Conservation (phyloP, 1,140 invertebrate species). For the Eupeodes corollae region DNA sequence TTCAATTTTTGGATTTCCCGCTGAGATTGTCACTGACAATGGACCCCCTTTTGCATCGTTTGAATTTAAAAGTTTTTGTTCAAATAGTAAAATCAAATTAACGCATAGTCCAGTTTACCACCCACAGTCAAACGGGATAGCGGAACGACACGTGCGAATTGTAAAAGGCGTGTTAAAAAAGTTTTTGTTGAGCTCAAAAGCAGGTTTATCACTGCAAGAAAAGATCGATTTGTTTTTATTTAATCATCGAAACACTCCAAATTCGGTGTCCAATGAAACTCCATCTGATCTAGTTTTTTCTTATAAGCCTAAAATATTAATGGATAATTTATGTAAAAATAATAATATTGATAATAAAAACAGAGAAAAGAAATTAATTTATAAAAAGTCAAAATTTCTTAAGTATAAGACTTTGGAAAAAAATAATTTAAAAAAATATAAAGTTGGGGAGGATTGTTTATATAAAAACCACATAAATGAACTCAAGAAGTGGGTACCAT, state of each 20-base stretch:
- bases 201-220: conserved; percentile 2
- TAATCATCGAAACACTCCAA: conserved; percentile 9
- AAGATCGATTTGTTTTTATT: conserved; percentile 12
- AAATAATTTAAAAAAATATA: too few relatives aligned
- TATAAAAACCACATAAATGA: too few relatives aligned
- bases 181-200: not conserved
- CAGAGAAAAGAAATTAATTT: too few relatives aligned
- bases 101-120: conserved; percentile 13
- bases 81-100: conserved; percentile 14
- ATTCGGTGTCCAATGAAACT: not conserved
- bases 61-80: conserved; percentile 17
- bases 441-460: too few relatives aligned
- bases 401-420: too few relatives aligned
- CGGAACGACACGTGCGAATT: conserved; percentile 13
- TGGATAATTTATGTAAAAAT: too few relatives aligned
- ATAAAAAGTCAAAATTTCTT: too few relatives aligned
- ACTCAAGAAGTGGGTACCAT: too few relatives aligned
- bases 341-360: too few relatives aligned
- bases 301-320: too few relatives aligned
- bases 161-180: conserved; percentile 14
- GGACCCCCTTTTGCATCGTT: conserved; percentile 16
- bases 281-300: too few relatives aligned
- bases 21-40: conserved; percentile 21
- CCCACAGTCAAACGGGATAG: conserved; percentile 15
- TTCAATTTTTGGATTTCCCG: conserved; percentile 14